These are phyloP conservation scores for Philaenus spumarius DNA, from an alignment of 1,140 invertebrate species.

Conservation along the genomic window DNA sequence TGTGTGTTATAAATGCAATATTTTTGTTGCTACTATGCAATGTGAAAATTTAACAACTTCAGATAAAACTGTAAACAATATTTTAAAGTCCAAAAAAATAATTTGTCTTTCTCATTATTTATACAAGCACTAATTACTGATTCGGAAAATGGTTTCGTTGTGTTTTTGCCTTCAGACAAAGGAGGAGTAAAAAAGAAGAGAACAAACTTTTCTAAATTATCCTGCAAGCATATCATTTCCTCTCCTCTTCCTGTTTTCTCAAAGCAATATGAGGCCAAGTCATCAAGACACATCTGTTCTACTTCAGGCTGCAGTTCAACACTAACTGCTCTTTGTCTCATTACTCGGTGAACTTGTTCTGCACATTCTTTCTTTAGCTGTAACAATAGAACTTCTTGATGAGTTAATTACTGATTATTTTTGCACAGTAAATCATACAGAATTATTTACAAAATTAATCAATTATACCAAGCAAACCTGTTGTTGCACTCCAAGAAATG, in stretches of 20 bases:
- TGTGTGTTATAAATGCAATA: no score
- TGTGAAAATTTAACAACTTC: no score
- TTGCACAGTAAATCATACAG: not conserved
- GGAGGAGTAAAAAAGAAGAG: no score
- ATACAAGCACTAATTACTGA: no score
- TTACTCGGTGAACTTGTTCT: conserved; percentile 80
- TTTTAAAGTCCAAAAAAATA: no score
- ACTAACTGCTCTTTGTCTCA: conserved; percentile 84
- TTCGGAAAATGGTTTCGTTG: no score
- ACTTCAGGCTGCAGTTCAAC: conserved; percentile 93
- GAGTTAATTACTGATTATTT: conserved; percentile 6
- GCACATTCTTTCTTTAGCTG: conserved; percentile 56
- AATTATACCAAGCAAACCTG: not conserved
- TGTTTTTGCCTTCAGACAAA: no score
- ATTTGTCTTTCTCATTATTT: no score
- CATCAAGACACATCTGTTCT: conserved; percentile 80
- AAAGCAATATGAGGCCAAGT: conserved; percentile 76
- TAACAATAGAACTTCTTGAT: no score
- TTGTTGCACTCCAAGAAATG: not conserved
- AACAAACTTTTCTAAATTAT: conserved; percentile 65
- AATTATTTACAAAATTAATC: not conserved
- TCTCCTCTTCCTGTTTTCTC: conserved; percentile 77
- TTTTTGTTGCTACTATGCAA: no score
- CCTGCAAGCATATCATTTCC: conserved; percentile 90
- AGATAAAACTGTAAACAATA: no score